Conservation (phyloP, 2,113 vertebrate species). For the Bostrychus sinensis region DNA sequence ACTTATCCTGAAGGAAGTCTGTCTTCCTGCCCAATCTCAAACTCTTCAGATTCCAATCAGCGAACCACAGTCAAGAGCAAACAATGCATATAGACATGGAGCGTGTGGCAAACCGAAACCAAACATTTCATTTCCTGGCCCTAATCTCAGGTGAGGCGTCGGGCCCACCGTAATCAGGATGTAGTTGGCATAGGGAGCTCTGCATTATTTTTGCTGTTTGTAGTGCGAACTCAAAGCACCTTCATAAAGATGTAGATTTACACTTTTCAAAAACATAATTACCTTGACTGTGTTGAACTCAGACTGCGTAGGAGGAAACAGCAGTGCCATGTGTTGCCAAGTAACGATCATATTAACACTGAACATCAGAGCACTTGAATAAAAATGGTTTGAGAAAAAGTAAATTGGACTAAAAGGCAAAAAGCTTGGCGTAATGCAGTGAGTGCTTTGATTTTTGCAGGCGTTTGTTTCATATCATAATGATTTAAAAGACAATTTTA, state of each 20-base stretch:
- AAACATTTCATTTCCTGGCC: slow-evolving; percentile 58
- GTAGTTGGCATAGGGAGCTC: background rate
- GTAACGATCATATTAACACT: slow-evolving; percentile 53
- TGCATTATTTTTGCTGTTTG: slow-evolving; percentile 5
- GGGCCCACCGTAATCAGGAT: slow-evolving; percentile 19
- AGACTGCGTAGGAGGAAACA: slow-evolving; percentile 59
- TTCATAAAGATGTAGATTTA: slow-evolving; percentile 25
- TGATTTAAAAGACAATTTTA: background rate
- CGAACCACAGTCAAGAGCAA: slow-evolving; percentile 35
- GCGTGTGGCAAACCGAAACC: slow-evolving; percentile 16
- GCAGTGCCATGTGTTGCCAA: slow-evolving; percentile 65
- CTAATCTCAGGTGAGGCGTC: slow-evolving; percentile 32
- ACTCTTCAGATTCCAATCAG: slow-evolving; percentile 54
- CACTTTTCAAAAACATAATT: slow-evolving; percentile 46
- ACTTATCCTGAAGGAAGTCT: slow-evolving; percentile 46
- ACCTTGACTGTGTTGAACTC: slow-evolving; percentile 42
- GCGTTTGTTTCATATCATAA: background rate
- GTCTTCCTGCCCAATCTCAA: slow-evolving; percentile 53
- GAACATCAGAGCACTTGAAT: slow-evolving; percentile 7
- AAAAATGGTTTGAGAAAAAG: background rate
- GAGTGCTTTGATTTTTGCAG: background rate
- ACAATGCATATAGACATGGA: slow-evolving; percentile 18
- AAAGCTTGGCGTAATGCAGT: background rate
- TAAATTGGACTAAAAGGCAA: background rate
- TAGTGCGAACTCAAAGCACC: slow-evolving; percentile 25